phyloP scores from a whole-genome alignment of 2,888 invertebrate genomes.

The Periphyllus acericola region DNA sequence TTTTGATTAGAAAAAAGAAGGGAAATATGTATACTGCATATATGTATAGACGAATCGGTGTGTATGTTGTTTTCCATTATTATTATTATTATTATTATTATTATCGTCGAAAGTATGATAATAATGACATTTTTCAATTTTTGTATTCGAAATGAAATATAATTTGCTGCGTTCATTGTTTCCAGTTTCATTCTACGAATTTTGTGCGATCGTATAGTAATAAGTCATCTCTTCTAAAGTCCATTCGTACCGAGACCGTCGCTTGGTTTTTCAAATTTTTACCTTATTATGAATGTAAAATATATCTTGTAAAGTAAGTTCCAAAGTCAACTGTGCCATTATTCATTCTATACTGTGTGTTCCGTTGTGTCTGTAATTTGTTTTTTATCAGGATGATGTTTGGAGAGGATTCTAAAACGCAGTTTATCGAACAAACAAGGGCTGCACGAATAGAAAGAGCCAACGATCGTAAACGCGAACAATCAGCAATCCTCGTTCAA shows the following conservation, averaged over 20 bases:
- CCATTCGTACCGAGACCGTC: background rate
- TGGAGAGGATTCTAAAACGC: slow-evolving; percentile 50
- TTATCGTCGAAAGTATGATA: background rate
- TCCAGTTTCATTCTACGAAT: background rate
- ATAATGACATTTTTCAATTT: background rate
- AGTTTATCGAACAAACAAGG: slow-evolving; percentile 89
- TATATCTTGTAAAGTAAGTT: slow-evolving; percentile 34
- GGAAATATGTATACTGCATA: background rate
- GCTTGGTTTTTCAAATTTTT: background rate
- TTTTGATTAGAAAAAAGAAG: background rate
- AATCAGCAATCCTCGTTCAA: slow-evolving; percentile 80
- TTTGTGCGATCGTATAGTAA: background rate
- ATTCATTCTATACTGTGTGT: background rate
- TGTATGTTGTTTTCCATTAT: no score
- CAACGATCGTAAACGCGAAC: slow-evolving; percentile 82
- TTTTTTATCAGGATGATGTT: slow-evolving; percentile 50
- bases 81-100: background rate
- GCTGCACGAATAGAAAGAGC: slow-evolving; percentile 90
- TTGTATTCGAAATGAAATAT: background rate
- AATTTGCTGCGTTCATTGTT: no score
- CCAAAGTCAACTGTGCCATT: background rate
- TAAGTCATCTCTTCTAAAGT: background rate
- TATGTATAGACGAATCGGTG: background rate
- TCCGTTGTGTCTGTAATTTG: background rate
- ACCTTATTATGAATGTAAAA: slow-evolving; percentile 16